Conservation (phyloP, 2,888 invertebrate species). For the Ichneumoninae sp. region DNA sequence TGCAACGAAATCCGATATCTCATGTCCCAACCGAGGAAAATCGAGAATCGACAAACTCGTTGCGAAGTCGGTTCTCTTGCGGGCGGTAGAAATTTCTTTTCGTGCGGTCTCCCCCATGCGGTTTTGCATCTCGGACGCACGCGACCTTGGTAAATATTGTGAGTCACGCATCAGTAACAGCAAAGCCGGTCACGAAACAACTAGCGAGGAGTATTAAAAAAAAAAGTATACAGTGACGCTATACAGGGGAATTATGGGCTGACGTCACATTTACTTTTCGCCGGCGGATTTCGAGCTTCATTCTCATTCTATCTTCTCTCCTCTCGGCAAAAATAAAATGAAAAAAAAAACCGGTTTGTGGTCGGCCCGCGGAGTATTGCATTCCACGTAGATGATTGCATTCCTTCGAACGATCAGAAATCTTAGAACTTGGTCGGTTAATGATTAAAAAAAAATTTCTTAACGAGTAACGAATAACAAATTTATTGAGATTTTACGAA, state of each 20-base stretch:
- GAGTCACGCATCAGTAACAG: slow-evolving; percentile 52
- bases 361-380: slow-evolving; percentile 43
- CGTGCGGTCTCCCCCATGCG: slow-evolving; percentile 51
- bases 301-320: slow-evolving; percentile 23
- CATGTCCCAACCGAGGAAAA: slow-evolving; percentile 43
- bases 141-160: slow-evolving; percentile 61
- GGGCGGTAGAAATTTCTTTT: slow-evolving; percentile 38
- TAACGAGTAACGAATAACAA: neutral
- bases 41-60: slow-evolving; percentile 55
- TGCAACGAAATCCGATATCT: slow-evolving; percentile 54
- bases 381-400: slow-evolving; percentile 62
- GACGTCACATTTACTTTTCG: slow-evolving; percentile 57
- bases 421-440: neutral
- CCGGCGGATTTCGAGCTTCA: slow-evolving; percentile 12
- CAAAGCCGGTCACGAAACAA: slow-evolving; percentile 40
- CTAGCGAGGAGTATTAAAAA: slow-evolving; percentile 1
- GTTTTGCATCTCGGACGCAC: slow-evolving; percentile 54
- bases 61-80: slow-evolving; percentile 34
- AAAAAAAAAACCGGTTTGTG: slow-evolving; percentile 64
- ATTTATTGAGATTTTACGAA: slow-evolving; percentile 14
- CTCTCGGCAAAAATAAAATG: slow-evolving; percentile 41
- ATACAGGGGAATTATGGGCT: slow-evolving; percentile 24
- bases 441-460: neutral
- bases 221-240: slow-evolving; percentile 18
- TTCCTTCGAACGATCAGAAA: slow-evolving; percentile 31